phyloP scores from a whole-genome alignment of 2,888 invertebrate species.

The Eupeodes latifasciatus region DNA sequence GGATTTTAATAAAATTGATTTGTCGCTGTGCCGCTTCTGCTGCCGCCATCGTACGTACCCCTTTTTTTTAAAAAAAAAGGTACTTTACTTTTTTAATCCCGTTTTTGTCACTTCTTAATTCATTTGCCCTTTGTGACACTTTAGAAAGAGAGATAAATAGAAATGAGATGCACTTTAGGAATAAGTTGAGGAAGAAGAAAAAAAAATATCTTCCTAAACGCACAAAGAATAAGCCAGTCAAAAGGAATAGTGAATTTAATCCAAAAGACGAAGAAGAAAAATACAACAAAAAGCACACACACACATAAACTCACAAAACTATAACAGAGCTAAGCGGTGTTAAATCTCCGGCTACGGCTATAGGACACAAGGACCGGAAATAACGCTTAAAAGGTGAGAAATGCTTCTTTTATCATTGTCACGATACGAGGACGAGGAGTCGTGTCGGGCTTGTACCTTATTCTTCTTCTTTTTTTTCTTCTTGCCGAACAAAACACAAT shows the following conservation, averaged over 20 bases:
- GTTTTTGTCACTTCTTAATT: conserved; percentile 38
- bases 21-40: conserved; percentile 12
- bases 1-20: conserved; percentile 73
- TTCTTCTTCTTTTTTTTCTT: not conserved
- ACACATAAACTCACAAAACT: not conserved
- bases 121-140: conserved; percentile 57
- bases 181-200: not conserved
- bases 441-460: not conserved
- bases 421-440: not conserved
- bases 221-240: conserved; percentile 25
- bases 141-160: conserved; percentile 9
- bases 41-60: not conserved
- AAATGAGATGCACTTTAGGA: conserved; percentile 63
- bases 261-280: conserved; percentile 3
- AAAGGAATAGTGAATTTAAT: conserved; percentile 39
- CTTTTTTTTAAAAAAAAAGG: not conserved
- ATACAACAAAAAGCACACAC: not conserved
- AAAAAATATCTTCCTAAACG: conserved; percentile 23
- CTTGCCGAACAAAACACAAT: not conserved
- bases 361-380: conserved; percentile 64
- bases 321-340: conserved; percentile 41
- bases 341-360: conserved; percentile 25
- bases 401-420: conserved; percentile 50
- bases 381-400: conserved; percentile 73
- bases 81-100: not conserved